Percentiles rank a stretch among this genome's conserved stretches.
phyloP scores from a whole-genome alignment of 2,113 vertebrate genomes.

The Anolis carolinensis region DNA sequence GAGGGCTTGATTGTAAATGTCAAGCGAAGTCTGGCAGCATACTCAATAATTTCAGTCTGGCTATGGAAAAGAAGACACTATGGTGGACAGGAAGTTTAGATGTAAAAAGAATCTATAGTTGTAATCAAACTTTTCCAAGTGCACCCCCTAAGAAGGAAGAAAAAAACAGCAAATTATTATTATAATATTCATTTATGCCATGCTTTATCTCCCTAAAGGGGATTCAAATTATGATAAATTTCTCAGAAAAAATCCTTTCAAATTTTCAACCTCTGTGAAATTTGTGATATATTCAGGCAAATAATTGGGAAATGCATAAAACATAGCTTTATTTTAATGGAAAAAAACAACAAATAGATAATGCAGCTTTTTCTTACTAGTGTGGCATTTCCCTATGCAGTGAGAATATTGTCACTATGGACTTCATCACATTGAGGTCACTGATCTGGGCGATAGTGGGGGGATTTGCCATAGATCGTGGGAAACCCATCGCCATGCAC shows the following conservation, averaged over 20 bases:
- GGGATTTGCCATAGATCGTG: no score
- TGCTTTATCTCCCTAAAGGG: no score
- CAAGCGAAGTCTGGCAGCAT: constrained; percentile 1
- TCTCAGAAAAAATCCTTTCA: background rate
- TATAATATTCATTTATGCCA: no score
- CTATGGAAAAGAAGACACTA: background rate
- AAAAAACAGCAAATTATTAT: constrained; percentile 11
- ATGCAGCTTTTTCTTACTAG: no score
- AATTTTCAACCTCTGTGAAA: constrained; percentile 11
- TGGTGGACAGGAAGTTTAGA: background rate
- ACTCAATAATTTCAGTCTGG: background rate
- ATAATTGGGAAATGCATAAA: background rate
- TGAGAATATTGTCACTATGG: no score
- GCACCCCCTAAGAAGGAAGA: background rate
- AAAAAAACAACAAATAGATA: constrained; percentile 12
- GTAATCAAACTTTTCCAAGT: constrained; percentile 2
- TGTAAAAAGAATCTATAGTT: background rate
- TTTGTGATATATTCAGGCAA: background rate
- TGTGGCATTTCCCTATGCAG: no score
- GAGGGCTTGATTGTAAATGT: background rate
- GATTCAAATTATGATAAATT: background rate
- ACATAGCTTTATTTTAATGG: background rate
- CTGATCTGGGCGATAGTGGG: no score
- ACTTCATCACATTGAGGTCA: no score
- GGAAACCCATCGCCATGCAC: no score